These are phyloP conservation scores for Augiades crinisus DNA, from an alignment of 2,888 invertebrate species.

Conservation along the genomic window DNA sequence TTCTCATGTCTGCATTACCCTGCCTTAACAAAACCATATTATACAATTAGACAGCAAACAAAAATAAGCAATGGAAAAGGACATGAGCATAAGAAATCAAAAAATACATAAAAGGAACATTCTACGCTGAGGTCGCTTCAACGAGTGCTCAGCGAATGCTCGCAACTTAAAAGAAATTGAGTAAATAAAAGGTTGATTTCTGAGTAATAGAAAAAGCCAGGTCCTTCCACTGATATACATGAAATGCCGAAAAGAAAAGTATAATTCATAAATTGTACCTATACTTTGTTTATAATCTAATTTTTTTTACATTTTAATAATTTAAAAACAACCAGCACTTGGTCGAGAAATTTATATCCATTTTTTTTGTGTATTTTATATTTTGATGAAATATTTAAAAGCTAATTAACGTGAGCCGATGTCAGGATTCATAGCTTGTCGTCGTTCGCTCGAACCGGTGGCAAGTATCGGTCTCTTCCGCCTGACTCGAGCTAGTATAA, in stretches of 20 bases:
- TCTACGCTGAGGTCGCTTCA: slow-evolving; percentile 57
- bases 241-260: slow-evolving; percentile 79
- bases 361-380: slow-evolving; percentile 81
- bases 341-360: slow-evolving; percentile 81
- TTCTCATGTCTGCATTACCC: slow-evolving; percentile 79
- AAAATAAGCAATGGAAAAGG: slow-evolving; percentile 75
- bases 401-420: slow-evolving; percentile 82
- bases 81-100: slow-evolving; percentile 76
- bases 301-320: slow-evolving; percentile 82
- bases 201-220: slow-evolving; percentile 54
- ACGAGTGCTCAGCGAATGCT: slow-evolving; percentile 41
- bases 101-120: slow-evolving; percentile 62
- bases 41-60: slow-evolving; percentile 73
- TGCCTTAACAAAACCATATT: slow-evolving; percentile 78
- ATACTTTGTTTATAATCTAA: slow-evolving; percentile 80
- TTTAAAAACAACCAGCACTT: slow-evolving; percentile 81
- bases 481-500: slow-evolving; percentile 73
- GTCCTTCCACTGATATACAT: slow-evolving; percentile 70
- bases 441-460: slow-evolving; percentile 78
- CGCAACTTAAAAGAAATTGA: slow-evolving; percentile 38
- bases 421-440: slow-evolving; percentile 81
- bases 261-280: slow-evolving; percentile 81
- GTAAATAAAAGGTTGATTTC: slow-evolving; percentile 47
- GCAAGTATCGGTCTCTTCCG: slow-evolving; percentile 59
- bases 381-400: slow-evolving; percentile 82